Percentiles rank a stretch among this genome's conserved stretches.
These are phyloP conservation scores for Trachelus iudaicus DNA, from an alignment of 2,888 invertebrate genomes.

Conservation along the genomic window DNA sequence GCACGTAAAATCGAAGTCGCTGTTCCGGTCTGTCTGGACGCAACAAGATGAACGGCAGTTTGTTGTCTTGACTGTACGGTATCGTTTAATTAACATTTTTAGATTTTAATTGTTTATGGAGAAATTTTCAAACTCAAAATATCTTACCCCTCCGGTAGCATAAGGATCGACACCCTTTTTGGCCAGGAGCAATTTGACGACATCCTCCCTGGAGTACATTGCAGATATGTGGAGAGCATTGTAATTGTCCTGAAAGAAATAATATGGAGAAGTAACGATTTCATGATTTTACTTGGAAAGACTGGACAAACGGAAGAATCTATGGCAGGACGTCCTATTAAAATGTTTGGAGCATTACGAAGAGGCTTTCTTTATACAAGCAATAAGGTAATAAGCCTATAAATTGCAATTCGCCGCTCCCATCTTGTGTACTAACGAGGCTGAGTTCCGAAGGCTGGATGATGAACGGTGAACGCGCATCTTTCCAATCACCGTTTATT, in stretches of 20 bases:
- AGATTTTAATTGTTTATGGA: not conserved
- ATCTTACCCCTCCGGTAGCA: conserved; percentile 89
- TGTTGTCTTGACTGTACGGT: conserved; percentile 85
- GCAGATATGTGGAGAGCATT: conserved; percentile 95
- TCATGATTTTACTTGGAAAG: not conserved
- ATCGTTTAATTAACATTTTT: conserved; percentile 19
- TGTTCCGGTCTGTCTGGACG: conserved; percentile 91
- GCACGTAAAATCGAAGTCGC: conserved; percentile 91
- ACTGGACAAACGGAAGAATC: not conserved
- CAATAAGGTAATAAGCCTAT: conserved; percentile 41
- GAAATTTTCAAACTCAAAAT: not conserved
- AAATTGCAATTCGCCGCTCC: conserved; percentile 51
- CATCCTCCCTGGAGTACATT: conserved; percentile 94
- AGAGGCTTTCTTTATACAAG: conserved; percentile 3
- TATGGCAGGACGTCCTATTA: not conserved
- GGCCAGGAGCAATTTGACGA: conserved; percentile 87
- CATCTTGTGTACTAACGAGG: conserved; percentile 31
- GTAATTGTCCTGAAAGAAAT: conserved; percentile 86
- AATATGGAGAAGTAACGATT: conserved; percentile 15
- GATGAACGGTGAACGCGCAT: conserved; percentile 22
- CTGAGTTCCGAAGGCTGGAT: not conserved
- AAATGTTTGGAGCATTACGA: not conserved
- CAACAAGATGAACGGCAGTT: conserved; percentile 95
- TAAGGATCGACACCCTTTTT: conserved; percentile 93
- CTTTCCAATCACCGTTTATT: conserved; percentile 53